phyloP scores from a whole-genome alignment of 2,888 invertebrate genomes.

The Tachina grossa region DNA sequence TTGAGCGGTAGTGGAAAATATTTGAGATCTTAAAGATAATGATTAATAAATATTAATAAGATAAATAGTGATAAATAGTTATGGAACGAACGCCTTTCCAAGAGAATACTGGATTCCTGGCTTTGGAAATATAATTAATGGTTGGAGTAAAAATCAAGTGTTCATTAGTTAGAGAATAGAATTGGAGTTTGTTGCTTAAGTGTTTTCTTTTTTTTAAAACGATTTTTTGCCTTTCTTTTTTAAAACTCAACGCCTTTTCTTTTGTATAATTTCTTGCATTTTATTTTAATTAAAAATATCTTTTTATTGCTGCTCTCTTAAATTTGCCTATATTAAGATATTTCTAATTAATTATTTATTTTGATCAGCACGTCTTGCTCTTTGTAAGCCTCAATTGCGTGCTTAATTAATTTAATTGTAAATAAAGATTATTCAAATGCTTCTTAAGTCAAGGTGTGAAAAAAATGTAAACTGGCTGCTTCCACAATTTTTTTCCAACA shows the following conservation, averaged over 20 bases:
- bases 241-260: not conserved
- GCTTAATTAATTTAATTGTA: conserved; percentile 53
- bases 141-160: not conserved
- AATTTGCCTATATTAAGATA: not conserved
- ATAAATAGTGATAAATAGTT: conserved; percentile 24
- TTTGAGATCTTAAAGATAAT: conserved; percentile 48
- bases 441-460: conserved; percentile 44
- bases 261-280: not conserved
- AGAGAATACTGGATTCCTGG: not conserved
- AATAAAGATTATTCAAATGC: conserved; percentile 23
- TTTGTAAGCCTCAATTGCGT: conserved; percentile 39
- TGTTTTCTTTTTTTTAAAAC: conserved; percentile 4
- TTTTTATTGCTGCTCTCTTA: not conserved
- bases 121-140: conserved; percentile 17
- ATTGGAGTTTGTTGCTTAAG: not conserved
- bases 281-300: not conserved
- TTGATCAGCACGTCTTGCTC: conserved; percentile 8
- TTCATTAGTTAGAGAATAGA: not conserved
- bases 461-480: conserved; percentile 1
- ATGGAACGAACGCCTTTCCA: conserved; percentile 21
- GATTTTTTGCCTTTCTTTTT: no score
- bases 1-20: conserved; percentile 31
- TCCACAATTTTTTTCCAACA: not conserved
- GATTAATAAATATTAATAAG: conserved; percentile 35
- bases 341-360: conserved; percentile 50